Conservation (phyloP, 2,797 vertebrate species). For the Sciurus carolinensis region DNA sequence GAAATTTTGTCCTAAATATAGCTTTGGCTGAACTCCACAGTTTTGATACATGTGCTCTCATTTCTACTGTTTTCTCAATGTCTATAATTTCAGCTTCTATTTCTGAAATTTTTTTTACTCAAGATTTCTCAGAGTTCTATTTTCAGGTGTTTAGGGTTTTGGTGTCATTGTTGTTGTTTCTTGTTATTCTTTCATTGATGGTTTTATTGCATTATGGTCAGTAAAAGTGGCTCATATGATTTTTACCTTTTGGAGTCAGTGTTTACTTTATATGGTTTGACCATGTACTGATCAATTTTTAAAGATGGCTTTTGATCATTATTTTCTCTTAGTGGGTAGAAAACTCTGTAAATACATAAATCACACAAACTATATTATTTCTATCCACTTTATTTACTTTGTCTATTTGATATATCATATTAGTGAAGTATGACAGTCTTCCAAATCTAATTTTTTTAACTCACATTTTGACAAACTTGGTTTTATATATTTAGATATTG, state of each 20-base stretch:
- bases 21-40: slow-evolving; percentile 9
- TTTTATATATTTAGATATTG: slow-evolving; percentile 51
- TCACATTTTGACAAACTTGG: too few species aligned
- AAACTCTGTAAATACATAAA: neutral
- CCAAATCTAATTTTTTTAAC: slow-evolving; percentile 12
- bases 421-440: neutral
- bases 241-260: slow-evolving; percentile 6
- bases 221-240: neutral
- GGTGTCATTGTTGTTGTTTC: neutral
- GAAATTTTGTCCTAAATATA: slow-evolving; percentile 43
- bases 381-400: neutral
- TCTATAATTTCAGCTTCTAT: slow-evolving; percentile 2
- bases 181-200: neutral
- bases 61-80: slow-evolving; percentile 4
- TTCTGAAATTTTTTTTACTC: slow-evolving; percentile 26
- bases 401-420: neutral
- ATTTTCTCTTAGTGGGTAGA: slow-evolving; percentile 35
- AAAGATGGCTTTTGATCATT: neutral
- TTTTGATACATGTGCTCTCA: neutral
- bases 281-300: neutral
- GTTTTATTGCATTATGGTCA: neutral
- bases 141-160: slow-evolving; percentile 15
- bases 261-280: slow-evolving; percentile 1
- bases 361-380: slow-evolving; percentile 45
- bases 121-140: slow-evolving; percentile 16